Evolutionary conservation across 2,888 invertebrate species (phyloP), one percentile per base, ranked within the genome.

Genomic region (Zygaena filipendulae): DNA sequence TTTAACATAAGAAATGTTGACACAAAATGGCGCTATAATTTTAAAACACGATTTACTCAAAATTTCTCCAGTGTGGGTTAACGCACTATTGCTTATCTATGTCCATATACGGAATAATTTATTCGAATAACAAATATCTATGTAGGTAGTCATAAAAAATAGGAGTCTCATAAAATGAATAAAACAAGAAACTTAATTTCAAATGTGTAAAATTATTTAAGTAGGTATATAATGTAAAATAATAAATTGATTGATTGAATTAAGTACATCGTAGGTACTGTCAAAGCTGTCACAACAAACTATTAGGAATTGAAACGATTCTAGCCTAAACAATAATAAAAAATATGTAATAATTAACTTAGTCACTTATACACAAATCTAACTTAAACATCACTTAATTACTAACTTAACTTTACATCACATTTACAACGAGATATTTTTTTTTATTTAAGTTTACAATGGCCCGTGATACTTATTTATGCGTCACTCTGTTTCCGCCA

Each of bases 401-500:
- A 16, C 34, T 54, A 51, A 72, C 77, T 77, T 77, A 77, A 68
- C 42, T 52, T 68, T 72, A 79, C 75, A 79, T 79, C 79, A 79
- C 79, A 77, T 72, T 55, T 68, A 72, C 59, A 79, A 70, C 74
- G 74, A 77, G 74, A 77, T 72, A 68, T 62, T 52, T 57, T 43
- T 59, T 55, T 27, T 50, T 45, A 47, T 45, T 40, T 52, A 70
- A 67, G 60, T 64, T 6, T 67, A 67, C 61, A 68, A 62, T 59
- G 56, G 63, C 64, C 66, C 62, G 59, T 48, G 50, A 49, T 45
- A 47, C 37, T 35, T 39, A 57, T n/a, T n/a, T n/a, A n/a, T n/a
- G 49, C 50, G 41, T 51, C 47, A 57, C 59, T 61, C 58, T 59
- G 50, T 58, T 57, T 52, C 46, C 53, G 61, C 46, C 43, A 42